Conservation (phyloP, 2,797 vertebrate species). For the Alectoris magna region DNA sequence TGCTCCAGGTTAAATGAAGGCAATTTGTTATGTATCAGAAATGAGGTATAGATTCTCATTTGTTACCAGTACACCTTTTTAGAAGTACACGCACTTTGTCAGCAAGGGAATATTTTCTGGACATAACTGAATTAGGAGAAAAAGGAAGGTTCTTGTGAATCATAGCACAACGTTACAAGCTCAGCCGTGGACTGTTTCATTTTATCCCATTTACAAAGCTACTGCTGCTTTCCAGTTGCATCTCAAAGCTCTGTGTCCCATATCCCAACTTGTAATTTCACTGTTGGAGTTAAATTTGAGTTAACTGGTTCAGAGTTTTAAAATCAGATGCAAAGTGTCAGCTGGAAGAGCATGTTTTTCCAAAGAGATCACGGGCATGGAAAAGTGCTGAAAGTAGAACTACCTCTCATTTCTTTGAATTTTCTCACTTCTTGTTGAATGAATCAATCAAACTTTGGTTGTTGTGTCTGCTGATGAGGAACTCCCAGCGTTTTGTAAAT, state of each 20-base stretch:
- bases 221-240: background rate
- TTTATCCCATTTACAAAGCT: slow-evolving; percentile 21
- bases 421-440: background rate
- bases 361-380: background rate
- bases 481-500: background rate
- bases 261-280: background rate
- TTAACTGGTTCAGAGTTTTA: background rate
- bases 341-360: background rate
- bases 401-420: background rate
- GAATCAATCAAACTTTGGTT: background rate
- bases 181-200: background rate
- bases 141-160: background rate
- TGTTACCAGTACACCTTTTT: background rate
- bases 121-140: slow-evolving; percentile 7
- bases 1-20: background rate
- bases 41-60: background rate
- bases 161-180: background rate
- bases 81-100: background rate
- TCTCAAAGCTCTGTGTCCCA: background rate
- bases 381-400: background rate
- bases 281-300: background rate
- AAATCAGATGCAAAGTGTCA: background rate
- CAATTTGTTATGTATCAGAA: background rate
- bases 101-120: background rate
- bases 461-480: background rate